Conservation (phyloP, 2,113 vertebrate species). For the Dascyllus trimaculatus region DNA sequence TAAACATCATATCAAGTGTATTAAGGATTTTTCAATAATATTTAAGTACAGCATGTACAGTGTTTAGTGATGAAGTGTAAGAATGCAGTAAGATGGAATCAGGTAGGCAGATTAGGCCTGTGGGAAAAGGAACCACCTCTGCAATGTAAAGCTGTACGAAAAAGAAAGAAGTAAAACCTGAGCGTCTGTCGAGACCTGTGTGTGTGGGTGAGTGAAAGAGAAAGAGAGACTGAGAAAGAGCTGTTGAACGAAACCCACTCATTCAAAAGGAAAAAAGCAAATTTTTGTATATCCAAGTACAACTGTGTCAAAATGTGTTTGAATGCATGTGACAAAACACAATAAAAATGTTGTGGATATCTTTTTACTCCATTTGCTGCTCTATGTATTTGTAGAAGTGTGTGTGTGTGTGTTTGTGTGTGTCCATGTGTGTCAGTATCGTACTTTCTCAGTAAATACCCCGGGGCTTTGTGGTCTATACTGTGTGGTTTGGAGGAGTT, state of each 20-base stretch:
- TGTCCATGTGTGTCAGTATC: constrained; percentile 70
- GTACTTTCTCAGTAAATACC: constrained; percentile 80
- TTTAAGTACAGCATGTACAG: not conserved
- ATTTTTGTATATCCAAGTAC: constrained; percentile 24
- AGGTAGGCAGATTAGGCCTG: not conserved
- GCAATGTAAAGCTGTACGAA: constrained; percentile 14
- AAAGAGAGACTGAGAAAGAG: constrained; percentile 31
- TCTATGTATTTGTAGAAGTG: constrained; percentile 56
- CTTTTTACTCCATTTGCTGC: constrained; percentile 63
- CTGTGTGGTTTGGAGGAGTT: constrained; percentile 81
- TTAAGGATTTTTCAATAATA: not conserved
- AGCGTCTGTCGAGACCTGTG: constrained; percentile 3
- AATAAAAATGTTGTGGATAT: constrained; percentile 65
- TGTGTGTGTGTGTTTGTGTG: not conserved
- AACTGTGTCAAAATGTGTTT: constrained; percentile 39
- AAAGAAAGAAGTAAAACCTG: constrained; percentile 57
- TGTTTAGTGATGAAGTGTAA: not conserved
- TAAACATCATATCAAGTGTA: not conserved
- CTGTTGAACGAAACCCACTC: constrained; percentile 17
- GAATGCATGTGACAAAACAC: constrained; percentile 32
- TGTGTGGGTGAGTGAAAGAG: constrained; percentile 18
- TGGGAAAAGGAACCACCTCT: constrained; percentile 1
- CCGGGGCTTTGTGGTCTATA: constrained; percentile 82
- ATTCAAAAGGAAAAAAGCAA: constrained; percentile 4
- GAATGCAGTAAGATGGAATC: not conserved